These are phyloP conservation scores for Margaritifera margaritifera DNA, from an alignment of 2,888 invertebrate genomes.

Conservation along the genomic window DNA sequence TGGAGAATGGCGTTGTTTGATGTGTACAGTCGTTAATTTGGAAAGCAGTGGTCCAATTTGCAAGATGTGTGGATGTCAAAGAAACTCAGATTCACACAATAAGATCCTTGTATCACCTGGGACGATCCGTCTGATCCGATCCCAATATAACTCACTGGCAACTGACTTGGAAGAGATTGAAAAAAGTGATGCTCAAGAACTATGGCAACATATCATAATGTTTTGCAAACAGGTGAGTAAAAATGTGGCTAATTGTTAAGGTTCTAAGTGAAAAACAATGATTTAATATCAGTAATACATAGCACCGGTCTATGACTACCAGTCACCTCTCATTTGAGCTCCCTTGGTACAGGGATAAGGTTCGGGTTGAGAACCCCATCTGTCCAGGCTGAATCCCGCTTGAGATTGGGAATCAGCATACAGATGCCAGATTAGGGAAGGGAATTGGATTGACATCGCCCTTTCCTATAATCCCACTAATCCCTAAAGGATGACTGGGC, in stretches of 20 bases:
- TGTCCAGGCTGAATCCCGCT: too few relatives aligned
- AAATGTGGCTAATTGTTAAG: background rate
- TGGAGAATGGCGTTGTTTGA: slow-evolving; percentile 40
- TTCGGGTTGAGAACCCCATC: too few relatives aligned
- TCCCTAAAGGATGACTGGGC: too few relatives aligned
- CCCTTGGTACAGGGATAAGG: too few relatives aligned
- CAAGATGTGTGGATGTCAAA: slow-evolving; percentile 41
- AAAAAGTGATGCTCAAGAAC: slow-evolving; percentile 89
- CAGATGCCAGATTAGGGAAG: too few relatives aligned
- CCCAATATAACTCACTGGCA: slow-evolving; percentile 84
- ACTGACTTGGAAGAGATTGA: slow-evolving; percentile 85
- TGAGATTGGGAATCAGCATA: too few relatives aligned
- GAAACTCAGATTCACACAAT: slow-evolving; percentile 13
- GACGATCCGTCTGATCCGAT: slow-evolving; percentile 28
- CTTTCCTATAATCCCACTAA: too few relatives aligned
- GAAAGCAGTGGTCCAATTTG: slow-evolving; percentile 32
- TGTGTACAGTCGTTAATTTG: slow-evolving; percentile 53
- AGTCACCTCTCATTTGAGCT: too few relatives aligned
- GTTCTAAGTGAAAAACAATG: background rate
- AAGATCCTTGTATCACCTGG: slow-evolving; percentile 30
- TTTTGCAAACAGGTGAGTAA: slow-evolving; percentile 85
- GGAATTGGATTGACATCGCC: too few relatives aligned
- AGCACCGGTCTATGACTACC: too few relatives aligned
- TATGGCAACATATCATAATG: slow-evolving; percentile 92
- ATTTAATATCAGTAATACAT: too few relatives aligned